phyloP scores from a whole-genome alignment of 2,888 invertebrate species.

The Melieria crassipennis region DNA sequence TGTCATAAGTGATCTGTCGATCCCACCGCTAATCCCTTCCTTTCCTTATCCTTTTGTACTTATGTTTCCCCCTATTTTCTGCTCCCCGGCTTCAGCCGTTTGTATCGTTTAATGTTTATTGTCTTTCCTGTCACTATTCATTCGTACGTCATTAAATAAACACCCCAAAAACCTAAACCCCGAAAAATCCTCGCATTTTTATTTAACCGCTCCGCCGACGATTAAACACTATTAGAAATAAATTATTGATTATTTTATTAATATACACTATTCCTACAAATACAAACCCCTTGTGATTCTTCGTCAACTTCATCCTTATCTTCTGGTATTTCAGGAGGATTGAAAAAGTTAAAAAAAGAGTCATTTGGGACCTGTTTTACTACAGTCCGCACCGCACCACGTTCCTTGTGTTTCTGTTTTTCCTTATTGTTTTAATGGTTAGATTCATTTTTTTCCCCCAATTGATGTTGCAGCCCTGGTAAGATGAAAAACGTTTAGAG shows the following conservation, averaged over 20 bases:
- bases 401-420: slow-evolving; percentile 99
- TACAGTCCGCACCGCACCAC: slow-evolving; percentile 92
- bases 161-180: no score
- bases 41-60: no score
- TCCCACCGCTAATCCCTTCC: no score
- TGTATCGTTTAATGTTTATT: no score
- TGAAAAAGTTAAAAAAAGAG: slow-evolving; percentile 99
- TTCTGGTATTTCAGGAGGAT: slow-evolving; percentile 88
- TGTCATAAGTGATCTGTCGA: no score
- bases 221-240: no score
- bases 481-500: background rate
- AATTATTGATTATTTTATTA: background rate
- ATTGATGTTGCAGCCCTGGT: slow-evolving; percentile 86
- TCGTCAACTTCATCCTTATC: slow-evolving; percentile 87
- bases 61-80: no score
- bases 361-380: slow-evolving; percentile 95
- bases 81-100: no score
- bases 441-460: slow-evolving; percentile 99
- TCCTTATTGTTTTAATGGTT: slow-evolving; percentile 94
- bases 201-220: no score
- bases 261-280: background rate
- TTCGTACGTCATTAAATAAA: no score
- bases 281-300: slow-evolving; percentile 73
- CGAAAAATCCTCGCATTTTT: no score
- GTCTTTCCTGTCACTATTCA: no score